Evolutionary conservation across 2,797 vertebrate species (phyloP).

Genomic region (Propithecus deckenii): DNA sequence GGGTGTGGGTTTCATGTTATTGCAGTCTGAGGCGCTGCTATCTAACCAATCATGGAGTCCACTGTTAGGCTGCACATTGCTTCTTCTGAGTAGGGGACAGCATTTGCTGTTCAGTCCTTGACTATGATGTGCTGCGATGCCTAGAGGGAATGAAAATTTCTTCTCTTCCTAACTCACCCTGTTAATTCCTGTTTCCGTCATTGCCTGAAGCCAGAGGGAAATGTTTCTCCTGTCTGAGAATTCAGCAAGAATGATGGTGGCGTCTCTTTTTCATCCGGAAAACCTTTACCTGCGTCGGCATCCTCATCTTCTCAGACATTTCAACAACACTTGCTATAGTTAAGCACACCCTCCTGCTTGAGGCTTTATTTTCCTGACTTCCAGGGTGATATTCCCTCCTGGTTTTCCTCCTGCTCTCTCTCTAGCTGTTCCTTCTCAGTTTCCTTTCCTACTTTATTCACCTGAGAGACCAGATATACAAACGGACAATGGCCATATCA

Average conservation of each 20-base stretch:
- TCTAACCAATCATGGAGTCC: neutral
- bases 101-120: neutral
- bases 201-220: neutral
- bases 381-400: neutral
- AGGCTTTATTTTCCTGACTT: neutral
- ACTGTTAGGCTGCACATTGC: neutral
- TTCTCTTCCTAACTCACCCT: neutral
- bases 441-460: neutral
- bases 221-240: neutral
- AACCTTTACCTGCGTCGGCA: neutral
- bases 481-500: neutral
- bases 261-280: neutral
- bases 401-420: neutral
- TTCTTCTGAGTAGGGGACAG: neutral
- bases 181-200: neutral
- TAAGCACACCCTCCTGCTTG: neutral
- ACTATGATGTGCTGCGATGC: neutral
- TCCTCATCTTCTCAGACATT: neutral
- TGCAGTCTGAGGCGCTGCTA: accelerated
- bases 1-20: neutral
- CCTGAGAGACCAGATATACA: neutral
- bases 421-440: neutral
- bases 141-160: neutral
- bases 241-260: neutral
- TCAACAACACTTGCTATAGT: neutral